A percentile compares a stretch with the other conserved stretches of the same genome.
These are phyloP conservation scores for Ptiloglossa arizonensis DNA, from an alignment of 1,140 invertebrate genomes.

Conservation along the genomic window DNA sequence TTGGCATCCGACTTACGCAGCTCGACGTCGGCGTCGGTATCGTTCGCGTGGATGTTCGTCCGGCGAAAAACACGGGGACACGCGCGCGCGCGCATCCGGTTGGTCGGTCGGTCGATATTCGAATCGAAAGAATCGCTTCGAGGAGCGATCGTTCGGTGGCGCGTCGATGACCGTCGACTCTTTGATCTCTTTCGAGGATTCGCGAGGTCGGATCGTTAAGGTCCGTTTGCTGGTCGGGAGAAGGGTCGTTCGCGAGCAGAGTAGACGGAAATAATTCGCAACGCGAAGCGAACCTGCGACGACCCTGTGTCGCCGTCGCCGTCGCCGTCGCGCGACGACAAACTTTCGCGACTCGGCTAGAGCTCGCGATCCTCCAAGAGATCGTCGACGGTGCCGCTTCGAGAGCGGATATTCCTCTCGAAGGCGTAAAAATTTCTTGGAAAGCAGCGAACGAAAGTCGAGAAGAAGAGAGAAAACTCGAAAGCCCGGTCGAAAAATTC, in stretches of 20 bases:
- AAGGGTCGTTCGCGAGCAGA: neutral
- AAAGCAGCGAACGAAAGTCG: neutral
- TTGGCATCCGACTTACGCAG: conserved; percentile 63
- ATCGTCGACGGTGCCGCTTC: too few species aligned
- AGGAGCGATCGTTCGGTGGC: conserved; percentile 6
- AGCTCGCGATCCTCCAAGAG: too few species aligned
- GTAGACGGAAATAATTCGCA: too few species aligned
- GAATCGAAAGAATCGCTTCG: conserved; percentile 7
- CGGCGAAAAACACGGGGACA: neutral
- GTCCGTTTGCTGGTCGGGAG: neutral
- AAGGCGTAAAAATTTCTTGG: too few species aligned
- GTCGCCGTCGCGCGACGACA: too few species aligned
- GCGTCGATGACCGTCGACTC: conserved; percentile 1
- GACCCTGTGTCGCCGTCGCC: too few species aligned
- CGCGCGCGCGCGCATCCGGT: neutral
- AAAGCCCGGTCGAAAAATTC: neutral
- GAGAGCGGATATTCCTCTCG: too few species aligned
- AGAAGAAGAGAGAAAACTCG: neutral
- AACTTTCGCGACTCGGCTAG: too few species aligned
- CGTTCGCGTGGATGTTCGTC: conserved; percentile 13
- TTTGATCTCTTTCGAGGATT: neutral
- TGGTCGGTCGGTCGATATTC: conserved; percentile 18
- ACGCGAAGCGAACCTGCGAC: too few species aligned
- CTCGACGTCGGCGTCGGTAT: conserved; percentile 50
- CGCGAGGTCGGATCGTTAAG: neutral